Evolutionary conservation across 2,113 vertebrate genomes (phyloP).

Genomic region (Microtus montanus): DNA sequence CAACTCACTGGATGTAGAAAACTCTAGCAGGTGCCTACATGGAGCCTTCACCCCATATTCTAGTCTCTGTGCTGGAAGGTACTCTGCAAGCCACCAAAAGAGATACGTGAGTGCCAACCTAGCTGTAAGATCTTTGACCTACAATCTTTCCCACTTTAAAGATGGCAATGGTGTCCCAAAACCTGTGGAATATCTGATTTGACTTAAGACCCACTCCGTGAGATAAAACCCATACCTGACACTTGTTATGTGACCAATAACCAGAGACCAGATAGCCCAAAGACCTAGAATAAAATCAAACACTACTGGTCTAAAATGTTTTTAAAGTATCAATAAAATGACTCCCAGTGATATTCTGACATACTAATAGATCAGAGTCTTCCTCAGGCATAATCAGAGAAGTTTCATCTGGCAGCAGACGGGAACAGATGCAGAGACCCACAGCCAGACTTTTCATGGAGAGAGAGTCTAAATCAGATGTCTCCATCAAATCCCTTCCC

Average conservation of each 20-base stretch:
- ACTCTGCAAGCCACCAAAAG: neutral
- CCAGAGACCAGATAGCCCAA: neutral
- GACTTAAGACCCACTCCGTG: neutral
- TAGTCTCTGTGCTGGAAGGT: neutral
- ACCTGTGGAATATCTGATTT: neutral
- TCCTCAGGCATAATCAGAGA: neutral
- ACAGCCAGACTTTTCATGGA: neutral
- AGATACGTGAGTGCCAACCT: neutral
- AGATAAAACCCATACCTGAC: neutral
- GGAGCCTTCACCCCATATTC: too few relatives aligned
- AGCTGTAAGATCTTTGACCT: neutral
- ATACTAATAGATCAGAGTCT: neutral
- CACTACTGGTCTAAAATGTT: neutral
- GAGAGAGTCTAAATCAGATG: neutral
- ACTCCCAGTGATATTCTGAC: neutral
- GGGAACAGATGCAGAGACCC: neutral
- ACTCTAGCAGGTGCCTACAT: neutral
- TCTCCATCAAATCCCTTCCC: neutral
- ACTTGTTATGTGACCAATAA: neutral
- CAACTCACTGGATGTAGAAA: neutral
- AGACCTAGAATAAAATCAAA: neutral
- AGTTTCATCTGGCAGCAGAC: neutral
- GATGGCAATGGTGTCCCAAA: neutral
- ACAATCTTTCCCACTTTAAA: neutral
- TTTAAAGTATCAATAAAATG: neutral